Evolutionary conservation across 2,888 invertebrate species (phyloP).

Genomic region (Acrocera orbiculus): DNA sequence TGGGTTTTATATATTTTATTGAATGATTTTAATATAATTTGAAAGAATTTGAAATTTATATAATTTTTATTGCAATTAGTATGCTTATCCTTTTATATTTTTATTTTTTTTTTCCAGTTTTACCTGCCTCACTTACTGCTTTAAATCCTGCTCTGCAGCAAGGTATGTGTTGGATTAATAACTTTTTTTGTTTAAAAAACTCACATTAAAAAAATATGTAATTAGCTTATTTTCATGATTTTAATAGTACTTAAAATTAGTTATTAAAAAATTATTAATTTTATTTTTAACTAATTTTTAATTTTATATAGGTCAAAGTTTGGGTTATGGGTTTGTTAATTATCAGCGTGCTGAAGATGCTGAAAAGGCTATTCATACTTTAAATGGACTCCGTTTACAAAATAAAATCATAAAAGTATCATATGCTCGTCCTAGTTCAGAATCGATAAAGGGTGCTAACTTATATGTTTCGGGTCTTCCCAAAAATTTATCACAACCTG

Average conservation of each 20-base stretch:
- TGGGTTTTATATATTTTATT: too few species aligned
- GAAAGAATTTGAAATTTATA: too few species aligned
- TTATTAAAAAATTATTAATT: not conserved
- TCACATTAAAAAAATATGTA: not conserved
- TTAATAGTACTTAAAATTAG: not conserved
- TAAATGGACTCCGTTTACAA: constrained; percentile 95
- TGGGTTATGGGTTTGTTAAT: constrained; percentile 99
- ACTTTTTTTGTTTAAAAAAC: not conserved
- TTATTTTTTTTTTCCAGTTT: constrained; percentile 17
- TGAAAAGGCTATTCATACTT: constrained; percentile 92
- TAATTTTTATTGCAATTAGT: too few species aligned
- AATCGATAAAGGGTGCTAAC: constrained; percentile 96
- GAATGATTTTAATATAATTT: too few species aligned
- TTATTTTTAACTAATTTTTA: not conserved
- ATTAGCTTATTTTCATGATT: not conserved
- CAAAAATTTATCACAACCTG: constrained; percentile 91
- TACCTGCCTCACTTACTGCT: constrained; percentile 29
- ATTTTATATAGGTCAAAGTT: constrained; percentile 61
- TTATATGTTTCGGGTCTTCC: constrained; percentile 94
- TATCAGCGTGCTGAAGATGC: constrained; percentile 96
- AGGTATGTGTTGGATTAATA: constrained; percentile 16
- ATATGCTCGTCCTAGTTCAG: constrained; percentile 91
- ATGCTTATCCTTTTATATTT: too few species aligned
- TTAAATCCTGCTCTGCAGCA: constrained; percentile 30
- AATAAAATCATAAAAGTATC: constrained; percentile 99